phyloP scores from a whole-genome alignment of 2,888 invertebrate species.

The Drosophila kuntzei region DNA sequence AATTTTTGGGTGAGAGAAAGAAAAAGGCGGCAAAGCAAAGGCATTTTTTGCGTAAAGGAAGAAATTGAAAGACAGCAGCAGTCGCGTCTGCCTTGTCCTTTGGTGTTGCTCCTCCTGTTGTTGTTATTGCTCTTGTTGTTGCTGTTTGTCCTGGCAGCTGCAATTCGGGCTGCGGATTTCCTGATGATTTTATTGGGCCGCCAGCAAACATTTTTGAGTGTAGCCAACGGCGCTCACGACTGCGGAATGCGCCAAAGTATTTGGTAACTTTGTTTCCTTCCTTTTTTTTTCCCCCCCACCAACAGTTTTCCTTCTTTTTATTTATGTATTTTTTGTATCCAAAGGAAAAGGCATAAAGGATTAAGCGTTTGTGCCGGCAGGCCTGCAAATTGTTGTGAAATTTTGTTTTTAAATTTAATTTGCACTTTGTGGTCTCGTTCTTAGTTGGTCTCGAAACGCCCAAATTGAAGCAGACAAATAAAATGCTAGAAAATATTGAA shows the following conservation, averaged over 20 bases:
- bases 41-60: slow-evolving; percentile 63
- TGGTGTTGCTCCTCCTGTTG: slow-evolving; percentile 11
- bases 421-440: slow-evolving; percentile 28
- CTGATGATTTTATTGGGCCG: slow-evolving; percentile 81
- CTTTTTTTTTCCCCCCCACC: neutral
- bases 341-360: slow-evolving; percentile 71
- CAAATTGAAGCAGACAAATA: slow-evolving; percentile 64
- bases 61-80: slow-evolving; percentile 70
- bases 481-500: slow-evolving; percentile 67
- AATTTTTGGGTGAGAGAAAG: slow-evolving; percentile 18
- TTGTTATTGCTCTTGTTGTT: slow-evolving; percentile 12
- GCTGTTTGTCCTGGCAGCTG: slow-evolving; percentile 56
- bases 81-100: slow-evolving; percentile 47
- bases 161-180: slow-evolving; percentile 77
- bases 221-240: slow-evolving; percentile 75
- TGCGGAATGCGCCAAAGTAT: slow-evolving; percentile 79
- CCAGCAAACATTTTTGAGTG: slow-evolving; percentile 82
- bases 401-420: slow-evolving; percentile 71
- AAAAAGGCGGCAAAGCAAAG: slow-evolving; percentile 50
- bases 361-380: slow-evolving; percentile 73
- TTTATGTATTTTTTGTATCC: slow-evolving; percentile 22
- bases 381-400: slow-evolving; percentile 71
- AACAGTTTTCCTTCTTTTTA: slow-evolving; percentile 39
- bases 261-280: slow-evolving; percentile 67
- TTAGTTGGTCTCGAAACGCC: slow-evolving; percentile 3